Evolutionary conservation across 2,888 invertebrate genomes (phyloP), one percentile per base, ranked within the genome.

Genomic region (Thera britannica): DNA sequence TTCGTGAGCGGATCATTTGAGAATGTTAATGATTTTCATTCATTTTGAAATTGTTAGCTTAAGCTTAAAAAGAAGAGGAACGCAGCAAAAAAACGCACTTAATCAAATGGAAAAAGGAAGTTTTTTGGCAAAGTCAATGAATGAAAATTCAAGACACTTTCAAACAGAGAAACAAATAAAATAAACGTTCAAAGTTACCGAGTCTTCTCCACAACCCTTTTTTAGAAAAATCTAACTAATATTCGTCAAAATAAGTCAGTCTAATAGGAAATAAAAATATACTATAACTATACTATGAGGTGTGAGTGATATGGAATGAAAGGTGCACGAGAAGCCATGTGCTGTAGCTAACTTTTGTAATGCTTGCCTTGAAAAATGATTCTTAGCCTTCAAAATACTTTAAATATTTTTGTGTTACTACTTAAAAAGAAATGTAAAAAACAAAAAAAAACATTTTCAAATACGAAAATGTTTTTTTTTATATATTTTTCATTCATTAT

Each of bases 131-230:
- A 63, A 71, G 44, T 72, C 62, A 63, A 72, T 72, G 66, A 72
- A 71, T 68, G 38, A 61, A 75, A 66, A 68, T 48, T 48, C 48
- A 61, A 70, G 67, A 69, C 62, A 72, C 49, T 72, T 58, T 70
- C 69, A 72, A 72, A 73, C 67, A 62, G 69, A 75, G 67, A 64
- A 56, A 60, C 62, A 72, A 68, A 63, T 62, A 68, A 65, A 64
- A 70, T 70, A 73, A 76, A 69, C 73, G 82, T 67, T 56, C 9
- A 64, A 66, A 44, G 36, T 48, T 51, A 58, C 54, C 84, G 85
- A 88, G 88, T 90, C 90, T 86, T 83, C 86, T 93, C 93, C 93
- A 93, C 93, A 93, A 93, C 93, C 94, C 91, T 92, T 93, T 72
- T 70, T 67, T 65, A 51, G 56, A 23, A 67, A 63, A 58, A 62